Percentiles rank a stretch among this genome's conserved stretches.
These are phyloP conservation scores for Ploceus nigricollis DNA, from an alignment of 2,113 vertebrate genomes.

Conservation along the genomic window DNA sequence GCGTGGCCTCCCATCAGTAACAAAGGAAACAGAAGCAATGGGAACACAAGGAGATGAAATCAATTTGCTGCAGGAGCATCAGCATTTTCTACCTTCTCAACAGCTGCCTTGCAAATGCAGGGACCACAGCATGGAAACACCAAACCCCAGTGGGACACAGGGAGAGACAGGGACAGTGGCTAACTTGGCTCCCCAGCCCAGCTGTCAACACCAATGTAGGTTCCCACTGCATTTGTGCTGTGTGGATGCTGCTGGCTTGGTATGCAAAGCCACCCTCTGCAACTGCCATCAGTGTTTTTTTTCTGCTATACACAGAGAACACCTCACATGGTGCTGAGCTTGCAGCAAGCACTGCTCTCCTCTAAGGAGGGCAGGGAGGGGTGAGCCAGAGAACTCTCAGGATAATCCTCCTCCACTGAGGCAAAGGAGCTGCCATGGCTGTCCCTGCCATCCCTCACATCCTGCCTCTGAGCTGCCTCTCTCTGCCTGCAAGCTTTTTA, in stretches of 20 bases:
- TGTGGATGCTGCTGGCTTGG: neutral
- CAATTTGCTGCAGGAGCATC: neutral
- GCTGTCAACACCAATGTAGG: neutral
- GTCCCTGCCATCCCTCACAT: neutral
- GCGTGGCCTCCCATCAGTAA: neutral
- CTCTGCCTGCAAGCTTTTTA: neutral
- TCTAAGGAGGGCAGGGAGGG: neutral
- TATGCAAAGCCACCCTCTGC: neutral
- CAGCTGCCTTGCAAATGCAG: neutral
- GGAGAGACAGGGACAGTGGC: neutral
- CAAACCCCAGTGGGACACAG: accelerated
- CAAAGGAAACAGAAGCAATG: neutral
- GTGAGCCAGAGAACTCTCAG: neutral
- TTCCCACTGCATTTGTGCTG: neutral
- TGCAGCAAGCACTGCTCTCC: neutral
- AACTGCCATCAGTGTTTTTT: neutral
- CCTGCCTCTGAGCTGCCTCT: neutral
- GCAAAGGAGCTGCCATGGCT: neutral
- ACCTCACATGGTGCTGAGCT: neutral
- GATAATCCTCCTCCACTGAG: neutral
- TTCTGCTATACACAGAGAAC: neutral
- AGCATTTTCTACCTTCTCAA: neutral
- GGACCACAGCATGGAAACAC: neutral
- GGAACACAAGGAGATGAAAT: neutral
- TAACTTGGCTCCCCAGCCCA: neutral